Base-by-base conservation (phyloP, 2,888 invertebrate genomes). In the Dichetophora obliterata region DNA sequence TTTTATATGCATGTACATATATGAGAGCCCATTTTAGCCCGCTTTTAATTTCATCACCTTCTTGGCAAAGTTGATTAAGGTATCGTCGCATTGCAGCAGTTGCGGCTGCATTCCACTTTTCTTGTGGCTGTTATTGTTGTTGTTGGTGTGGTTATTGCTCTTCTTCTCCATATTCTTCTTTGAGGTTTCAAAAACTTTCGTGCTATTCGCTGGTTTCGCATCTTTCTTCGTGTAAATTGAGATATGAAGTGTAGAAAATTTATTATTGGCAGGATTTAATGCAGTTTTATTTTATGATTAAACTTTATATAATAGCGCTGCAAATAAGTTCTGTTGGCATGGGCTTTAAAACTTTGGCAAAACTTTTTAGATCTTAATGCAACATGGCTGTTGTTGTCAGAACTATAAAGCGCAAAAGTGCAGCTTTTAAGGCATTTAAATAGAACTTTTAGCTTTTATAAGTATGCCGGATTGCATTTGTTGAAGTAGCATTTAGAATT, bases 191-290 rank as follows among this genome's bases (percentile, higher is more conserved):
- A 22, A 22, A n/a, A n/a, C 9, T 34, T 9, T 66, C 2, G 34
- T 22, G 16, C 31, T 66, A 27, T 66, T 43, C 22, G 14, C 43
- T 34, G 9, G 14, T 50, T 68, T 6, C 16, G 19, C 43, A 34
- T 34, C 24, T 14, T 31, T 22, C 37, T 48, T 37, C 8, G 54
- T 11, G 69, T 54, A 54, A 54, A 69, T 69, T 50, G 69, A 54
- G 31, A 69, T 52, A 69, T 69, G 50, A 69, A 69, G 69, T 69
- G 69, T 54, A 69, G 50, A 50, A 69, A 69, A 69, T 69, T 69
- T 69, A 69, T 54, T 69, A 14, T 19, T 54, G 68, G 24, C 24
- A 9, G 50, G 48, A 68, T 68, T 68, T 68, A 50, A 24, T 68
- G 50, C 24, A 22, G 50, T 50, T 24, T 50, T 68, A 68, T 68